These are phyloP conservation scores for Mormyrus proboscirostris DNA, from an alignment of 2,797 vertebrate species.

Conservation along the genomic window DNA sequence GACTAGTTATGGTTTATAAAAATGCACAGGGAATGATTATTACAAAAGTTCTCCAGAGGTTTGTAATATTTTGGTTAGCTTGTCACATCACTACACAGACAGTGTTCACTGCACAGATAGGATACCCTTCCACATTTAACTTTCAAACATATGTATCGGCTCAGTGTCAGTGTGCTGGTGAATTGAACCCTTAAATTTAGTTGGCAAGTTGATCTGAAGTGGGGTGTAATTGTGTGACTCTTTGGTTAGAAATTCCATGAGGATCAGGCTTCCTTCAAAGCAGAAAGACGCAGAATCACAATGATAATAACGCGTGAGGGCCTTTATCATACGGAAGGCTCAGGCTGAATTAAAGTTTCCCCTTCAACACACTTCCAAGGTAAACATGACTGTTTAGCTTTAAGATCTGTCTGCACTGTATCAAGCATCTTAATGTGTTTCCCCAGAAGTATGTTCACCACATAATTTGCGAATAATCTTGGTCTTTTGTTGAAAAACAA, in stretches of 20 bases:
- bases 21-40: not conserved
- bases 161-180: not conserved
- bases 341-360: not conserved
- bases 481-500: constrained; percentile 57
- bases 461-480: constrained; percentile 39
- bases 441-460: not conserved
- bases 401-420: not conserved
- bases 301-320: not conserved
- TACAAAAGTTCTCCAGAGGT: not conserved
- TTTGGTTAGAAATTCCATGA: not conserved
- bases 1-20: not conserved
- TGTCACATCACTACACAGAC: not conserved
- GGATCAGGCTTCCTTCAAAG: not conserved
- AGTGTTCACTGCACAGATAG: not conserved
- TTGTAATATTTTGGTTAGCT: not conserved
- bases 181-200: not conserved
- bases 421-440: not conserved
- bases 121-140: not conserved
- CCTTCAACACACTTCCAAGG: not conserved
- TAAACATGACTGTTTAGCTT: not conserved
- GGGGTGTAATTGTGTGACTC: not conserved
- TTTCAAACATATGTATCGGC: not conserved
- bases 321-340: not conserved
- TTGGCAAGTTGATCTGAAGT: not conserved
- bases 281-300: not conserved